Evolutionary conservation across 2,113 vertebrate genomes (phyloP).

Genomic region (Physeter macrocephalus): DNA sequence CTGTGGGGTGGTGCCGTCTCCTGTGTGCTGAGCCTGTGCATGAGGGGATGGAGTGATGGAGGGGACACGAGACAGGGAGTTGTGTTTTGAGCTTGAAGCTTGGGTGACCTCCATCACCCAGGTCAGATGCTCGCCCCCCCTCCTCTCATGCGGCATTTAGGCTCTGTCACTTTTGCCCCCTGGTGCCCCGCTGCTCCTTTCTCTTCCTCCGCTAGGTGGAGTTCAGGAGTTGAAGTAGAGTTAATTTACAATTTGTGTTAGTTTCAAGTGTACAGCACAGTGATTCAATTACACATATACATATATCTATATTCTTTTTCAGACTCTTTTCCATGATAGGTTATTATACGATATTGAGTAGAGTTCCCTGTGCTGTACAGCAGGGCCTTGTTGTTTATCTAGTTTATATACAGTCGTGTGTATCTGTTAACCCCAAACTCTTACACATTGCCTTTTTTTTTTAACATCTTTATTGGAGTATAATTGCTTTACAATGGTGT

Average conservation of each 20-base stretch:
- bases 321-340: neutral
- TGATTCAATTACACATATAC: neutral
- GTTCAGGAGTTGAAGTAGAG: neutral
- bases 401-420: neutral
- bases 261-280: neutral
- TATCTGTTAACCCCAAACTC: neutral
- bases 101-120: neutral
- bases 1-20: too few relatives aligned
- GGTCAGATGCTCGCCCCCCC: neutral
- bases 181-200: neutral
- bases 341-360: neutral
- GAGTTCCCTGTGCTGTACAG: neutral
- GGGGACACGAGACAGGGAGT: too few relatives aligned
- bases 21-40: fast-evolving
- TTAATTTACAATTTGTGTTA: neutral
- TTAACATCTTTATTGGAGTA: too few relatives aligned
- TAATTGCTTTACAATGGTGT: too few relatives aligned
- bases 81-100: neutral
- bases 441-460: neutral
- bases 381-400: neutral
- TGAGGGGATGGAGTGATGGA: too few relatives aligned
- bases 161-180: neutral
- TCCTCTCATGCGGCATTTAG: too few relatives aligned
- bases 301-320: neutral
- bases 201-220: neutral